Percentiles rank a stretch among this genome's conserved stretches.
Conservation (phyloP, 1,140 invertebrate genomes). For the Holotrichia oblita region DNA sequence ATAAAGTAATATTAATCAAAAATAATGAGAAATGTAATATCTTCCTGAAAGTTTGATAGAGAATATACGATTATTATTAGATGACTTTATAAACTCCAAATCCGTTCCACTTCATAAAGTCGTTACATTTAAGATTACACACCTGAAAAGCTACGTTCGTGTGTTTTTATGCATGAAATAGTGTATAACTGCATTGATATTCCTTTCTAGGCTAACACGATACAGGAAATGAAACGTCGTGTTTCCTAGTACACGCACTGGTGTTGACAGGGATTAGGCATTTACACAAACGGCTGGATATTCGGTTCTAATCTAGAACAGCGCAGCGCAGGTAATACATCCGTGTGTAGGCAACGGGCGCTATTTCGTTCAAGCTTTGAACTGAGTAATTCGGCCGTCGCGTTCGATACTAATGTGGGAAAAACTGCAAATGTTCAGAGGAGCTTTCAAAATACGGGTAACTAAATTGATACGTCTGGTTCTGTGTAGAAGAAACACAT, state of each 20-base stretch:
- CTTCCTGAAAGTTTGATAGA: too few relatives aligned
- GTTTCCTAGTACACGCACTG: not conserved
- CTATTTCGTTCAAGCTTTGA: constrained; percentile 11
- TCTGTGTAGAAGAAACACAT: not conserved
- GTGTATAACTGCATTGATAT: constrained; percentile 22
- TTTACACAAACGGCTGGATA: constrained; percentile 26
- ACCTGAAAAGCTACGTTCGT: not conserved
- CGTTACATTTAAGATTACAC: not conserved
- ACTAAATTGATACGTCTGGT: constrained; percentile 13
- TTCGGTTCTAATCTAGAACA: constrained; percentile 14
- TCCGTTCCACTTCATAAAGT: not conserved
- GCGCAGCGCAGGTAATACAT: not conserved
- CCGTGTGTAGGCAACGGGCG: not conserved
- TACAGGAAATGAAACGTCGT: constrained; percentile 31
- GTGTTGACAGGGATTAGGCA: constrained; percentile 23
- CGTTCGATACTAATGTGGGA: constrained; percentile 30
- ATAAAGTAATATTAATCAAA: too few relatives aligned
- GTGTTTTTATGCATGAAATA: not conserved
- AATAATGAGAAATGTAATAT: too few relatives aligned
- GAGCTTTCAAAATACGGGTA: constrained; percentile 25
- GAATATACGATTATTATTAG: not conserved
- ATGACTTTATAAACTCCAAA: not conserved
- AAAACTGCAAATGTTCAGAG: constrained; percentile 28
- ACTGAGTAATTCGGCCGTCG: constrained; percentile 8
- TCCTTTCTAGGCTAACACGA: not conserved